A percentile compares a stretch with the other conserved stretches of the same genome.
phyloP scores from a whole-genome alignment of 1,140 invertebrate species.

The Diachasma alloeum region DNA sequence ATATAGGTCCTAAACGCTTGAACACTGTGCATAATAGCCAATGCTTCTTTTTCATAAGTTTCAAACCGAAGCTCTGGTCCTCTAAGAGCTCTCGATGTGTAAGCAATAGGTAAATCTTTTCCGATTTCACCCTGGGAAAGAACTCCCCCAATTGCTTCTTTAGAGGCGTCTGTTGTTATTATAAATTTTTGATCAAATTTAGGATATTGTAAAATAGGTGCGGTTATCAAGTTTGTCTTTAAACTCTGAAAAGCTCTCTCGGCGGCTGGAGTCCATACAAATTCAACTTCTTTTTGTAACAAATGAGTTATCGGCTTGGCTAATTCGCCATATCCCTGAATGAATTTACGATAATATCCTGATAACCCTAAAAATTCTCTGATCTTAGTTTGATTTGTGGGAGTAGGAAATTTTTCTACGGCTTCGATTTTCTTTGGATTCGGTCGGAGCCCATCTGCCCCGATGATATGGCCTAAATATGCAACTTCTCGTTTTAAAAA shows the following conservation, averaged over 20 bases:
- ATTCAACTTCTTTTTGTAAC: conserved; percentile 48
- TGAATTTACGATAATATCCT: conserved; percentile 60
- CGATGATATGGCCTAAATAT: conserved; percentile 64
- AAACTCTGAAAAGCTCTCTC: conserved; percentile 46
- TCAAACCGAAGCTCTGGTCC: neutral
- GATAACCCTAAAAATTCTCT: conserved; percentile 60
- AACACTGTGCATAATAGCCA: conserved; percentile 54
- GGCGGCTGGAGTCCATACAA: conserved; percentile 39
- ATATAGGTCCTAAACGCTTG: conserved; percentile 55
- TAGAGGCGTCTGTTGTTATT: no score
- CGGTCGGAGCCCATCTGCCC: no score
- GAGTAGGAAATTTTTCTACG: no score
- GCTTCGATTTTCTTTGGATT: no score
- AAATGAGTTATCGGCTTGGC: conserved; percentile 50
- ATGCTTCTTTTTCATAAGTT: conserved; percentile 44
- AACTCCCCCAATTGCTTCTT: no score
- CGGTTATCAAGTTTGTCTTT: neutral
- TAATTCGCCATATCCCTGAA: conserved; percentile 49
- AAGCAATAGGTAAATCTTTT: no score
- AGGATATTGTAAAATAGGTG: no score
- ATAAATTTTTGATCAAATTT: no score
- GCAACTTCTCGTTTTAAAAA: conserved; percentile 57
- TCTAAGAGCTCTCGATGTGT: conserved; percentile 33
- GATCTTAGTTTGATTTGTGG: conserved; percentile 54
- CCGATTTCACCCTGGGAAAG: no score